A percentile compares a stretch with the other conserved stretches of the same genome.
Evolutionary conservation across 2,888 invertebrate species (phyloP).

Genomic region (Baccha elongata): DNA sequence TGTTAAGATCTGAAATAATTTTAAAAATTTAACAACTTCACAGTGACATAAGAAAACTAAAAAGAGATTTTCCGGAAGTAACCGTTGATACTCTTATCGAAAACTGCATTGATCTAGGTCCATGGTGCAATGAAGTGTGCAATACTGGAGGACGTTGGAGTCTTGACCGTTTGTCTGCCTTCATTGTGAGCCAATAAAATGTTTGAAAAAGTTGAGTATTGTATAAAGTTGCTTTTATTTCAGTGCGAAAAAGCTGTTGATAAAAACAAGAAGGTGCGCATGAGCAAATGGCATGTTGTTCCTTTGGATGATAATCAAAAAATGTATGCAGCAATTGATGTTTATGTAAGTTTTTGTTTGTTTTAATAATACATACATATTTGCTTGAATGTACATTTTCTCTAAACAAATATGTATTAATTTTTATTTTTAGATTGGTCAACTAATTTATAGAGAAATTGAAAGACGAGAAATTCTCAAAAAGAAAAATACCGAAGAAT

Average conservation of each 20-base stretch:
- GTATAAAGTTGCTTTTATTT: constrained; percentile 64
- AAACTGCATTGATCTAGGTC: constrained; percentile 85
- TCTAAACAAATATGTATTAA: neutral
- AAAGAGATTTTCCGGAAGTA: constrained; percentile 85
- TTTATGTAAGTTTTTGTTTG: constrained; percentile 84
- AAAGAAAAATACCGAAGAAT: constrained; percentile 76
- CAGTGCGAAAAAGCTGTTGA: constrained; percentile 84
- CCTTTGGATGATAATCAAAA: constrained; percentile 84
- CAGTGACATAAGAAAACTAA: constrained; percentile 86
- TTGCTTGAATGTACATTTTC: neutral
- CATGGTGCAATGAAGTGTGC: constrained; percentile 84
- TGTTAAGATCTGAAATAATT: neutral
- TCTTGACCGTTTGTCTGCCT: constrained; percentile 84
- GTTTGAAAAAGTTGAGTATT: neutral
- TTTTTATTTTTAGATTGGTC: constrained; percentile 78
- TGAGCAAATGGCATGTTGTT: constrained; percentile 85
- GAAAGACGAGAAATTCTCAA: constrained; percentile 77
- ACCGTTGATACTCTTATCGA: constrained; percentile 83
- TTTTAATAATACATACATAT: neutral
- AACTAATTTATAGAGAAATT: constrained; percentile 80
- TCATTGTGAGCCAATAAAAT: constrained; percentile 82
- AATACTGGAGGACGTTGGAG: constrained; percentile 85
- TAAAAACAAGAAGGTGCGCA: constrained; percentile 84
- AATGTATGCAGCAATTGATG: constrained; percentile 86
- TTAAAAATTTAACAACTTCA: constrained; percentile 78